These are phyloP conservation scores for Ceyx margarethae DNA, from an alignment of 2,113 vertebrate genomes.

Conservation along the genomic window DNA sequence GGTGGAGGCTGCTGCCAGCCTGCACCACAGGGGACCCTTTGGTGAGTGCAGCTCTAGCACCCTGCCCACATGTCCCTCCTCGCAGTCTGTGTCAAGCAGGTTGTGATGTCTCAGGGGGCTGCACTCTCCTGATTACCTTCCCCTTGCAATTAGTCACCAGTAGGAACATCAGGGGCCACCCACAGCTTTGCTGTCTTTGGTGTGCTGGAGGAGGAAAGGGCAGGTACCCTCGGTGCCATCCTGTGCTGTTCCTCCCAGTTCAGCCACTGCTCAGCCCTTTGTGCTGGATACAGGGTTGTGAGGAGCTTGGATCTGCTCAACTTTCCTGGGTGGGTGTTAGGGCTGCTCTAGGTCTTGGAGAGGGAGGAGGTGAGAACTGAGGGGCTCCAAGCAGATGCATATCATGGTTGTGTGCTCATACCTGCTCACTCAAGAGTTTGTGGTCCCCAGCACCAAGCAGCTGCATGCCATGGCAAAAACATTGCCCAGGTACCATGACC, in stretches of 20 bases:
- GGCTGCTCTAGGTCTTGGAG: not conserved
- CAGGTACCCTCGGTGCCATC: not conserved
- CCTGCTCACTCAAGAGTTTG: not conserved
- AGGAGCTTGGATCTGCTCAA: not conserved
- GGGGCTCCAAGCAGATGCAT: not conserved
- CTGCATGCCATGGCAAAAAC: not conserved
- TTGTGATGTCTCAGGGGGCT: not conserved
- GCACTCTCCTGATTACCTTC: not conserved
- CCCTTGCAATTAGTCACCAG: not conserved
- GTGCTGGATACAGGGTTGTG: fast-evolving
- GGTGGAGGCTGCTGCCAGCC: not conserved
- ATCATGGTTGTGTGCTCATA: too few species aligned
- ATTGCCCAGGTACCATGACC: not conserved
- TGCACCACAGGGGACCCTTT: fast-evolving
- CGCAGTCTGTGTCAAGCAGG: fast-evolving
- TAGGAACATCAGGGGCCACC: not conserved
- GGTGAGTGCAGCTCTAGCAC: not conserved
- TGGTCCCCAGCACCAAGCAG: not conserved
- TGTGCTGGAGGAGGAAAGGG: fast-evolving
- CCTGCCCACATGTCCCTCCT: not conserved
- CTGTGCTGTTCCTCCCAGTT: not conserved
- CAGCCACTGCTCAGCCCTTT: not conserved
- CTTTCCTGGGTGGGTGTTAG: not conserved
- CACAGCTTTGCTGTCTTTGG: not conserved
- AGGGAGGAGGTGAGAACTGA: not conserved